Evolutionary conservation across 2,888 invertebrate species (phyloP).

Genomic region (Teinopalpus imperialis): DNA sequence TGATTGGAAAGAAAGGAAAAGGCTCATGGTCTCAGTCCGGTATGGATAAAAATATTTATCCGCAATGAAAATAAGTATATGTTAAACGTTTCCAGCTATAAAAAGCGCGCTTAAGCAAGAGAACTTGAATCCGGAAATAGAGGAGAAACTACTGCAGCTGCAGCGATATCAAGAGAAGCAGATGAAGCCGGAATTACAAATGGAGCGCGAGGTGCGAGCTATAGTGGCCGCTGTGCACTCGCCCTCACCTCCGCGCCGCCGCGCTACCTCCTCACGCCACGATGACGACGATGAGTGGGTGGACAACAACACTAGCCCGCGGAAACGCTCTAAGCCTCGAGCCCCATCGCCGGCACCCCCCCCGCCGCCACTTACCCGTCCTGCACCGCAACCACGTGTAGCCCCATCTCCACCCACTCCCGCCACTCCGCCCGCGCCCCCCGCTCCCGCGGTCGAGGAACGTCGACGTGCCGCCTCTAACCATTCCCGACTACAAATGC

Average conservation of each 20-base stretch:
- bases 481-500: constrained; percentile 85
- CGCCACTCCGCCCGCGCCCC: constrained; percentile 22
- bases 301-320: constrained; percentile 60
- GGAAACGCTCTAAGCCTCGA: constrained; percentile 49
- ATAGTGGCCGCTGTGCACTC: constrained; percentile 39
- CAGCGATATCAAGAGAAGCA: constrained; percentile 92
- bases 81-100: constrained; percentile 85
- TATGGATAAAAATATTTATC: too few species aligned
- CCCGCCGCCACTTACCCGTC: too few species aligned
- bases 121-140: constrained; percentile 95
- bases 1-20: too few species aligned
- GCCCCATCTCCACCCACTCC: constrained; percentile 25
- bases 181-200: constrained; percentile 82
- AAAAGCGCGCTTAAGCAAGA: constrained; percentile 95
- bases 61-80: too few species aligned
- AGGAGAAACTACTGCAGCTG: constrained; percentile 93
- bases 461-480: constrained; percentile 79
- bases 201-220: constrained; percentile 59
- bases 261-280: constrained; percentile 48
- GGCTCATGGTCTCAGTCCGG: too few species aligned
- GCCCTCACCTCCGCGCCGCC: constrained; percentile 55
- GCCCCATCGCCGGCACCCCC: constrained; percentile 36
- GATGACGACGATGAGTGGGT: constrained; percentile 74
- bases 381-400: too few species aligned
- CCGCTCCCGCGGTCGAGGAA: constrained; percentile 50